Percentiles rank a stretch among this genome's conserved stretches.
Conservation (phyloP, 2,888 invertebrate species). For the Leptinotarsa tumamoca region DNA sequence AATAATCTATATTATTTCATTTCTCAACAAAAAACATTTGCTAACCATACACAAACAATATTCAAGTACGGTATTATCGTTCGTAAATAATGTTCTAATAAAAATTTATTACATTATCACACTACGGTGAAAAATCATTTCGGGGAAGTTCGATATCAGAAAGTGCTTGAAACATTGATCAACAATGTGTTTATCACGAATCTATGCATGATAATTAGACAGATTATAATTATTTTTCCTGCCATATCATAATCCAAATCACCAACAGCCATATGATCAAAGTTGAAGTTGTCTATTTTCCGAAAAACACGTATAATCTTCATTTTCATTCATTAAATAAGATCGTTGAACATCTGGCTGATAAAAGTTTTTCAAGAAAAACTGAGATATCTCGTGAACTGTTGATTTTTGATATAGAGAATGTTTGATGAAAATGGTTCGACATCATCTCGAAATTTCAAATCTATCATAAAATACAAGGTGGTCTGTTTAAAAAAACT, state of each 20-base stretch:
- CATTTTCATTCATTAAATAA: not conserved
- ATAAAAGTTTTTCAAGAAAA: not conserved
- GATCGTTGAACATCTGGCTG: not conserved
- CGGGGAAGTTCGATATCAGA: not conserved
- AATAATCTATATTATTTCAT: not conserved
- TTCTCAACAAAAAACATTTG: not conserved
- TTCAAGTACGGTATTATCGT: not conserved
- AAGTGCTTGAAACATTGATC: not conserved
- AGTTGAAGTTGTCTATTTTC: not conserved
- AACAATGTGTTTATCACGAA: conserved; percentile 14
- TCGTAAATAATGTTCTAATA: not conserved
- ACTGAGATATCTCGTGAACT: no score
- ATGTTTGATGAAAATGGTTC: no score
- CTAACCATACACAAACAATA: not conserved
- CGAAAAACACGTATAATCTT: not conserved
- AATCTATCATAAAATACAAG: no score
- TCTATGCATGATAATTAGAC: conserved; percentile 1
- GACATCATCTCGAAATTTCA: no score
- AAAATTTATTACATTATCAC: not conserved
- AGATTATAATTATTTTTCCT: conserved; percentile 1
- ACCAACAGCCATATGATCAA: conserved; percentile 14
- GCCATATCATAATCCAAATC: conserved; percentile 1
- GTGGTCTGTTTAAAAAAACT: no score
- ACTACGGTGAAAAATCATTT: conserved; percentile 1
- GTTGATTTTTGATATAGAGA: no score